A percentile compares a stretch with the other conserved stretches of the same genome.
These are phyloP conservation scores for Mercenaria mercenaria DNA, from an alignment of 1,140 invertebrate species.

Conservation along the genomic window DNA sequence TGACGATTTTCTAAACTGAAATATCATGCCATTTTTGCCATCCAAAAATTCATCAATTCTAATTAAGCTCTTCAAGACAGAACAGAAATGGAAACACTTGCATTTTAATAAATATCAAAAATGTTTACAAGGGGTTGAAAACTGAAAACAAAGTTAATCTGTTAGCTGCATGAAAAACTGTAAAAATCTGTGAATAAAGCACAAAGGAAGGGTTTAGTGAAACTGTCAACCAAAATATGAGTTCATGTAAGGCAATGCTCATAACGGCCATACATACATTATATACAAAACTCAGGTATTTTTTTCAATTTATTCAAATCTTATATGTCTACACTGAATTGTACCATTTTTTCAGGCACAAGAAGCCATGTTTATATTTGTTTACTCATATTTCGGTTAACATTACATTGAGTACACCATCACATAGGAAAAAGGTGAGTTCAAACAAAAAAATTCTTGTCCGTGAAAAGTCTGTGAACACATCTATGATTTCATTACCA, in stretches of 20 bases:
- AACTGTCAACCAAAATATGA: neutral
- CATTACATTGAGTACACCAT: neutral
- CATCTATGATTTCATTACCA: slow-evolving; percentile 85
- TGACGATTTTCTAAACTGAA: too few relatives aligned
- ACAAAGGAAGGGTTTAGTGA: neutral
- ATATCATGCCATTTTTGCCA: too few relatives aligned
- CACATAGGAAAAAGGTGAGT: neutral
- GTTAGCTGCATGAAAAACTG: neutral
- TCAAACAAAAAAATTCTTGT: neutral
- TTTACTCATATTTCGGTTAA: neutral
- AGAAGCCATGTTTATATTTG: too few relatives aligned
- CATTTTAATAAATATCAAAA: too few relatives aligned
- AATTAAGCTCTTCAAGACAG: too few relatives aligned
- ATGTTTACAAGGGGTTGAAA: neutral
- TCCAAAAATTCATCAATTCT: too few relatives aligned
- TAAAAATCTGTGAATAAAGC: neutral
- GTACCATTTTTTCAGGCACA: too few relatives aligned
- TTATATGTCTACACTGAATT: too few relatives aligned
- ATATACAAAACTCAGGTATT: too few relatives aligned
- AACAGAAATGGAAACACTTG: neutral
- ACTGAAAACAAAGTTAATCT: neutral
- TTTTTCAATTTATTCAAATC: too few relatives aligned
- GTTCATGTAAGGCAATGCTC: too few relatives aligned
- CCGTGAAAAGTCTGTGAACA: neutral
- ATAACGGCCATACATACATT: too few relatives aligned